phyloP scores from a whole-genome alignment of 2,797 vertebrate genomes.

The Lepus townsendii region DNA sequence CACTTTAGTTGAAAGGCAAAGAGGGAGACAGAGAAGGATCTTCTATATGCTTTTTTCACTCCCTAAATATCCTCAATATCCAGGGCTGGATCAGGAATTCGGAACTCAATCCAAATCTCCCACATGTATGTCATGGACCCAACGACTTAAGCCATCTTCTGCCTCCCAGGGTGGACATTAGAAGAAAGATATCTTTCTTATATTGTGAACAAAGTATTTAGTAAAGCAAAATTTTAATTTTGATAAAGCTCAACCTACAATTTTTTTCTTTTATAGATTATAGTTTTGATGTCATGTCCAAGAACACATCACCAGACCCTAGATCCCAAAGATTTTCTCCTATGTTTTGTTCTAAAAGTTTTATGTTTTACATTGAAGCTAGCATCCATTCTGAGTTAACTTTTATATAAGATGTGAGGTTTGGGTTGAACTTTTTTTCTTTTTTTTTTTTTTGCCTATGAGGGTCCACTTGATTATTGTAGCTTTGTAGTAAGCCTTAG shows the following conservation, averaged over 20 bases:
- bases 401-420: conserved; percentile 4
- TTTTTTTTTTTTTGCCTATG: background rate
- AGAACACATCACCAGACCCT: conserved; percentile 20
- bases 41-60: too few species aligned
- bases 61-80: too few species aligned
- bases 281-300: background rate
- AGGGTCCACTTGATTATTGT: background rate
- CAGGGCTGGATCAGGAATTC: too few species aligned
- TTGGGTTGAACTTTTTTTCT: background rate
- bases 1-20: too few species aligned
- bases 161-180: too few species aligned
- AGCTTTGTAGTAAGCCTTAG: conserved; percentile 23
- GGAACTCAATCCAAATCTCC: too few species aligned
- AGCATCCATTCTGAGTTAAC: conserved; percentile 11
- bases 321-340: conserved; percentile 24
- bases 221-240: conserved; percentile 13
- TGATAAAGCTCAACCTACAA: background rate
- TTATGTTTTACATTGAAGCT: background rate
- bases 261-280: conserved; percentile 27
- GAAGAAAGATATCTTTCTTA: background rate
- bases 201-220: background rate
- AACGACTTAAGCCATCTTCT: too few species aligned
- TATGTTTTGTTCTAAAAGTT: background rate
- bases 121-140: too few species aligned
- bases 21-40: too few species aligned